Base-by-base conservation (phyloP, 2,888 invertebrate species). In the Cerastoderma edule region DNA sequence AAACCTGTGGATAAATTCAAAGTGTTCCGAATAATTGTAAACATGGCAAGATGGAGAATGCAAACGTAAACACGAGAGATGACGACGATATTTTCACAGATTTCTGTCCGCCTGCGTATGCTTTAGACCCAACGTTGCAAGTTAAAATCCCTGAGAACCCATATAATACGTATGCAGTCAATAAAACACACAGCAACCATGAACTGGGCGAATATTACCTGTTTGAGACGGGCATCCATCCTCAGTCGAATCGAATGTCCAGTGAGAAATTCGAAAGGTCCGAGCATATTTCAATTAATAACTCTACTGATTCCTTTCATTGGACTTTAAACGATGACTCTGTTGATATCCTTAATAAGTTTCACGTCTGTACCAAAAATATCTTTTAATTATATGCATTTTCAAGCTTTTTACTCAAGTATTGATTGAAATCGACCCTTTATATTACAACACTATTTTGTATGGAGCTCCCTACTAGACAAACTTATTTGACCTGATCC, bases 41-140 rank as follows among this genome's bases (percentile, higher is more conserved):
- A 82, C 82, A 82, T 82, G 82, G 82, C 82, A 82, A 82, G 76
- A 82, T 82, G 82, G 82, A 74, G 65, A 75, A 72, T 67, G 68
- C 73, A 46, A 28, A n/a, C 6, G 24, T 35, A 46, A 32, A 48
- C 13, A 53, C 53, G 8, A 19, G 28, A 16, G 53, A 54, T 50
- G 71, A 64, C 35, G 71, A 71, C 10, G 68, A 68, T n/a, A 30
- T 46, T 68, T 48, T 65, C 32, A 30, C 46, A 3, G 30, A 65
- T 48, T 39, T 60, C 16, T 33, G 35, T 13, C 33, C 16, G 13
- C 60, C 33, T 6, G 22, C 10, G 5, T 24, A 39, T 24, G 39
- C 32, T 24, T 33, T 32, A 39, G 22, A 60, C 60, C 5, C 27
- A 24, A n/a, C 22, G 16, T 2, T 27, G 8, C 5, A 24, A 24